Percentiles rank a stretch among this genome's conserved stretches.
phyloP scores from a whole-genome alignment of 2,888 invertebrate genomes.

The Euclidia mi region DNA sequence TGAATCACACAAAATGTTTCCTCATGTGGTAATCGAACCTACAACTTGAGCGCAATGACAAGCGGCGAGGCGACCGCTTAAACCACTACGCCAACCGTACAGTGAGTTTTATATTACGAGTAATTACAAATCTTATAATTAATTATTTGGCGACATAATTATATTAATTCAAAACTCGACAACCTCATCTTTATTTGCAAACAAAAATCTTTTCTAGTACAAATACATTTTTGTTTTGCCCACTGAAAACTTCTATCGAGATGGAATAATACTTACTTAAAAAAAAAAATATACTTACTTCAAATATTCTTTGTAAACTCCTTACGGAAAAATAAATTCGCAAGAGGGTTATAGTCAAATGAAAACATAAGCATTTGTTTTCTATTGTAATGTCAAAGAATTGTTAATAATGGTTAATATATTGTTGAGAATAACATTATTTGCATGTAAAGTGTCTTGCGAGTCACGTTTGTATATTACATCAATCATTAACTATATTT shows the following conservation, averaged over 20 bases:
- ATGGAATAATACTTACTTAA: neutral
- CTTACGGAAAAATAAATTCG: neutral
- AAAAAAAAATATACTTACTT: neutral
- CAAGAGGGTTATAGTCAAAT: slow-evolving; percentile 3
- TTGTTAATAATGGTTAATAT: slow-evolving; percentile 7
- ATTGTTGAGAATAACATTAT: neutral
- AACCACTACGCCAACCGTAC: too few species aligned
- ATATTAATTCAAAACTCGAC: too few species aligned
- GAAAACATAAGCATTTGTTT: slow-evolving; percentile 2
- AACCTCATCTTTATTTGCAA: neutral
- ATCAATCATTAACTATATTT: too few species aligned
- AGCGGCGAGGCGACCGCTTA: too few species aligned
- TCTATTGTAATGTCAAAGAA: neutral
- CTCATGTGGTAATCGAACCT: too few species aligned
- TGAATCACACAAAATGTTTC: too few species aligned
- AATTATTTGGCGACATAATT: too few species aligned
- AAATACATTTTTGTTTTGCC: neutral
- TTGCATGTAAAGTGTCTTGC: neutral
- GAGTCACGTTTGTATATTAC: too few species aligned
- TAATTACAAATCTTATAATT: too few species aligned
- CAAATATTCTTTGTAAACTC: neutral
- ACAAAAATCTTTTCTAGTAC: neutral
- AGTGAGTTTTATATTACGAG: too few species aligned
- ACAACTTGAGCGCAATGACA: too few species aligned
- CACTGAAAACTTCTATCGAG: neutral